Conservation (phyloP, 2,888 invertebrate species). For the Papilio protenor region DNA sequence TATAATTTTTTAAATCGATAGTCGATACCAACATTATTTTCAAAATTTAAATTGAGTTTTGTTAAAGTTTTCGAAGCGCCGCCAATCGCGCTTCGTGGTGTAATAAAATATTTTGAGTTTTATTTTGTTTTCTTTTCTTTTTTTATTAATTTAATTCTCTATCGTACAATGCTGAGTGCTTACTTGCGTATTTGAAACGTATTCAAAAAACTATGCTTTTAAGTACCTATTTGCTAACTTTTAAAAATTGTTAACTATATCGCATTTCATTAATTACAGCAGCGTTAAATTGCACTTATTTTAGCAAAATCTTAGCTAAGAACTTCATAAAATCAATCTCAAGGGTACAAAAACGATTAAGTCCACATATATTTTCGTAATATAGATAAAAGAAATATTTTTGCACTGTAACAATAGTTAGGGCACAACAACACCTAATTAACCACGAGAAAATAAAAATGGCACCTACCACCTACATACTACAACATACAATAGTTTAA, state of each 20-base stretch:
- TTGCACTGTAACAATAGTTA: slow-evolving; percentile 72
- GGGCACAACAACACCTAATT: slow-evolving; percentile 58
- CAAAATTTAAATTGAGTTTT: slow-evolving; percentile 46
- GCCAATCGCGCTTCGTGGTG: slow-evolving; percentile 43
- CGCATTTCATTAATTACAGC: not conserved
- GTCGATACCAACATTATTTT: slow-evolving; percentile 48
- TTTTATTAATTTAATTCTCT: slow-evolving; percentile 28
- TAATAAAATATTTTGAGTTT: slow-evolving; percentile 55
- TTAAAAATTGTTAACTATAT: not conserved
- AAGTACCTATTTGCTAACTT: not conserved
- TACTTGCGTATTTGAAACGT: not conserved
- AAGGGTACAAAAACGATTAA: slow-evolving; percentile 73
- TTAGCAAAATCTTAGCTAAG: slow-evolving; percentile 41
- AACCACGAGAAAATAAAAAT: not conserved
- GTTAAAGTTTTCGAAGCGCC: slow-evolving; percentile 47
- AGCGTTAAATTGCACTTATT: not conserved
- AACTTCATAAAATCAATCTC: slow-evolving; percentile 62
- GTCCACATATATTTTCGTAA: slow-evolving; percentile 75
- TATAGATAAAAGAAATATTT: slow-evolving; percentile 69
- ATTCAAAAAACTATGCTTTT: not conserved
- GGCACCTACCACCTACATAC: not conserved
- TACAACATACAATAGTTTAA: not conserved
- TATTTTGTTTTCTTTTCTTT: slow-evolving; percentile 49
- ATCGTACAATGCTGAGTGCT: not conserved
- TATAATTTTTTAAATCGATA: slow-evolving; percentile 50